Conservation (phyloP, 2,888 invertebrate genomes). For the Ophraella communa region DNA sequence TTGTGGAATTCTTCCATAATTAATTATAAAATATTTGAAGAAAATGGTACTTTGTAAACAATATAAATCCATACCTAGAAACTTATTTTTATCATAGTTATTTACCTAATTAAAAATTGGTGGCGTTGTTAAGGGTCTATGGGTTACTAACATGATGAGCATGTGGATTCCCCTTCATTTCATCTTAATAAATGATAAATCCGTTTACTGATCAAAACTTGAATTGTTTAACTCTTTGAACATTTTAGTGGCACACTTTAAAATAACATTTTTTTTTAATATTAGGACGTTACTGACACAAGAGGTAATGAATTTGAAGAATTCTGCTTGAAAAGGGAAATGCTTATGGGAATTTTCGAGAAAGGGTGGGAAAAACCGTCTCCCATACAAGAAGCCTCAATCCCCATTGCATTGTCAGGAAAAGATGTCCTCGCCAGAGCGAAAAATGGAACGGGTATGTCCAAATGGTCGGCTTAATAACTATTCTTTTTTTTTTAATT, state of each 20-base stretch:
- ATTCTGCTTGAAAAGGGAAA: constrained; percentile 95
- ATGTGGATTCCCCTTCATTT: constrained; percentile 58
- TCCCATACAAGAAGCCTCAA: constrained; percentile 99
- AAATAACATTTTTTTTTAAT: background rate
- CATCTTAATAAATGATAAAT: constrained; percentile 53
- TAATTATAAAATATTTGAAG: no score
- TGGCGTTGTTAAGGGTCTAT: background rate
- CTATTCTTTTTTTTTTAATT: background rate
- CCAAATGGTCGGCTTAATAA: background rate
- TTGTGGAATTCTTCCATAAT: no score
- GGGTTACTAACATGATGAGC: constrained; percentile 44
- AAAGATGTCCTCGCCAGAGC: constrained; percentile 98
- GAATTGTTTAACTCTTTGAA: no score
- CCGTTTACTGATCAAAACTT: constrained; percentile 41
- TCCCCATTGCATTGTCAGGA: constrained; percentile 97
- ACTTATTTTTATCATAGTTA: no score
- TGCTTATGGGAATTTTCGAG: constrained; percentile 99
- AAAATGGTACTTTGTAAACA: no score
- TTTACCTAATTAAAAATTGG: no score
- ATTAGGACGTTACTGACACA: constrained; percentile 95
- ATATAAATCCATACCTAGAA: no score
- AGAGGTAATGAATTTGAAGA: constrained; percentile 99
- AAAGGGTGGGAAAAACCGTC: constrained; percentile 99
- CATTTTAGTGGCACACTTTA: background rate
- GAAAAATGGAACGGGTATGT: constrained; percentile 93